A percentile compares a stretch with the other conserved stretches of the same genome.
These are phyloP conservation scores for Tiphia femorata DNA, from an alignment of 2,888 invertebrate genomes.

Conservation along the genomic window DNA sequence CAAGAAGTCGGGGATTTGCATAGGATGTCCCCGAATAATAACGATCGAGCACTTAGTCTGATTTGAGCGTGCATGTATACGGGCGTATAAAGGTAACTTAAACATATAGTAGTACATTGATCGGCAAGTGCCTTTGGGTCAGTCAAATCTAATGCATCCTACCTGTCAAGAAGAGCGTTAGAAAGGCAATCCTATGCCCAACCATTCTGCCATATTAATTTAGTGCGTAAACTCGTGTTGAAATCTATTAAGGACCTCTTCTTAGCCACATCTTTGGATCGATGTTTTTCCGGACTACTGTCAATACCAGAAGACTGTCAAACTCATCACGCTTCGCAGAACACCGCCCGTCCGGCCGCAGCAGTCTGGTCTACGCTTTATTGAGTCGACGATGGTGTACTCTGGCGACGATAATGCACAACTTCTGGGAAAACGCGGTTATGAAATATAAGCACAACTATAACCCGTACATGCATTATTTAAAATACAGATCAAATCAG, in stretches of 20 bases:
- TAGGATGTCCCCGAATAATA: conserved; percentile 49
- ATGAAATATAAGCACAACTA: no score
- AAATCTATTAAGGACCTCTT: conserved; percentile 37
- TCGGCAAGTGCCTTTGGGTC: conserved; percentile 29
- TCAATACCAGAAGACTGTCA: conserved; percentile 49
- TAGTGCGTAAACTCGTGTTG: conserved; percentile 31
- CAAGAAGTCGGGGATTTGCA: conserved; percentile 31
- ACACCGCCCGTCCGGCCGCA: conserved; percentile 49
- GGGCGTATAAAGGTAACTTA: conserved; percentile 15
- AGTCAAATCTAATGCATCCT: conserved; percentile 30
- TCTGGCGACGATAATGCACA: no score
- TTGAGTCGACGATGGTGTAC: conserved; percentile 29
- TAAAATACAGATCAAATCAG: no score
- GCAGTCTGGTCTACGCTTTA: conserved; percentile 38
- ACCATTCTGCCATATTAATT: conserved; percentile 66
- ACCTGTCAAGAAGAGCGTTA: conserved; percentile 65
- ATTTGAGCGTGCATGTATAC: conserved; percentile 31
- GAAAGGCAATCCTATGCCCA: conserved; percentile 57
- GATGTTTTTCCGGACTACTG: conserved; percentile 18
- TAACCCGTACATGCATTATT: no score
- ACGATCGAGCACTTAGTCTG: conserved; percentile 41
- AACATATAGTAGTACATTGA: conserved; percentile 35
- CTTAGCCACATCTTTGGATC: conserved; percentile 37
- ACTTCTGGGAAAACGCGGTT: no score
- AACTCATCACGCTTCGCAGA: conserved; percentile 55